Percentiles rank a stretch among this genome's conserved stretches.
Conservation (phyloP, 1,140 invertebrate genomes). For the Carposina sasakii region DNA sequence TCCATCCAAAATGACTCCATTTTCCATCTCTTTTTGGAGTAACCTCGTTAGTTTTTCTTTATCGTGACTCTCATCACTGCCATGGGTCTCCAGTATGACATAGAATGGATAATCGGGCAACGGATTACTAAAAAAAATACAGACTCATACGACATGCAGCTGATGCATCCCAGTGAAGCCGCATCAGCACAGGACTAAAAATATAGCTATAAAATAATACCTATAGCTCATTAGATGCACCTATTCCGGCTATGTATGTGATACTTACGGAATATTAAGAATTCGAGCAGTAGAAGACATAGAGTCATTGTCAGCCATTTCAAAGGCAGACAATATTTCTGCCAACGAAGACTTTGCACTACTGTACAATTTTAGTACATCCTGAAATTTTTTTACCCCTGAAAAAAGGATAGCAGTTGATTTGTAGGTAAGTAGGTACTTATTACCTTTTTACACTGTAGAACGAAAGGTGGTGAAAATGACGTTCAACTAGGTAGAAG, state of each 20-base stretch:
- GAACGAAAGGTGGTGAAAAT: too few species aligned
- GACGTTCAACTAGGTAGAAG: too few species aligned
- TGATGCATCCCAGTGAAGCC: too few species aligned
- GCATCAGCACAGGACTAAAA: too few species aligned
- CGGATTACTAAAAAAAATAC: constrained; percentile 65
- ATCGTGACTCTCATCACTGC: constrained; percentile 84
- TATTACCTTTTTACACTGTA: too few species aligned
- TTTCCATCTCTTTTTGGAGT: constrained; percentile 78
- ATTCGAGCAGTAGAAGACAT: too few species aligned
- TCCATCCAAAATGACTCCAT: constrained; percentile 82
- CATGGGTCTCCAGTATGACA: constrained; percentile 89
- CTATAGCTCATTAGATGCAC: too few species aligned
- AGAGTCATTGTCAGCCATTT: constrained; percentile 85
- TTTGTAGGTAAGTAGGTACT: too few species aligned
- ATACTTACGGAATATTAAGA: too few species aligned
- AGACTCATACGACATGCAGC: too few species aligned
- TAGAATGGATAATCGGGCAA: constrained; percentile 82
- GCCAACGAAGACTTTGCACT: constrained; percentile 82
- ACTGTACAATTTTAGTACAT: constrained; percentile 83
- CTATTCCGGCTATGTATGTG: too few species aligned
- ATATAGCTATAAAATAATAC: too few species aligned
- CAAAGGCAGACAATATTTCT: constrained; percentile 95
- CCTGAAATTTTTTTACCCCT: constrained; percentile 84
- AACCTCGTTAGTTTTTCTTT: constrained; percentile 87
- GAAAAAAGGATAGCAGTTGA: constrained; percentile 29